phyloP scores from a whole-genome alignment of 2,113 vertebrate species.

The Nesoenas mayeri region DNA sequence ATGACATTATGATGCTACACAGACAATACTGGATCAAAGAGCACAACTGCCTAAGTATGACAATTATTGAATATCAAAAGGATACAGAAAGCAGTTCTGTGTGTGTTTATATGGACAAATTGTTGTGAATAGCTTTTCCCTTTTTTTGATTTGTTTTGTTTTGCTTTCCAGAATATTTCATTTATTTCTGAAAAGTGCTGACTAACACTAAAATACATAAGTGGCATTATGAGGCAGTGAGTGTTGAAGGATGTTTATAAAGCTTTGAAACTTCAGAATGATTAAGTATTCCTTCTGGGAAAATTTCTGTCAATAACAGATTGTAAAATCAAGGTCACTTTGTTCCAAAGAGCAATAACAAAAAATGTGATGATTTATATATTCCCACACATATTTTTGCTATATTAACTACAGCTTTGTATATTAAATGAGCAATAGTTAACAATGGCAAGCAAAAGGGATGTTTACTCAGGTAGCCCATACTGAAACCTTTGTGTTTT shows the following conservation, averaged over 20 bases:
- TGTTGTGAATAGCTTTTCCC: background rate
- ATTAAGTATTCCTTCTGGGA: background rate
- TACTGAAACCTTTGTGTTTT: background rate
- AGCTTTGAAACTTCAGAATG: background rate
- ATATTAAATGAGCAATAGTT: background rate
- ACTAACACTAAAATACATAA: background rate
- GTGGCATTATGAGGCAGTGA: background rate
- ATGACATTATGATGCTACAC: background rate
- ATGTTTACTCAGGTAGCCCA: background rate
- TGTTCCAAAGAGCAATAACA: background rate
- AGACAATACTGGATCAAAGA: background rate
- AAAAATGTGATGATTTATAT: background rate
- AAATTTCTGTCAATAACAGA: background rate
- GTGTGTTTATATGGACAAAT: background rate
- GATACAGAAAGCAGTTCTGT: background rate
- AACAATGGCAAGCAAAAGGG: background rate
- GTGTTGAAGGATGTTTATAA: background rate
- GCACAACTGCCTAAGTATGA: background rate
- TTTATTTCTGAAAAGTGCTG: background rate
- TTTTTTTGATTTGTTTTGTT: background rate
- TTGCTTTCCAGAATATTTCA: background rate
- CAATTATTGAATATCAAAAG: background rate
- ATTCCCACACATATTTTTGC: background rate
- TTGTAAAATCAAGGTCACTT: background rate
- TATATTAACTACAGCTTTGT: background rate